phyloP scores from a whole-genome alignment of 2,113 vertebrate species.

The Tychaedon coryphoeus region DNA sequence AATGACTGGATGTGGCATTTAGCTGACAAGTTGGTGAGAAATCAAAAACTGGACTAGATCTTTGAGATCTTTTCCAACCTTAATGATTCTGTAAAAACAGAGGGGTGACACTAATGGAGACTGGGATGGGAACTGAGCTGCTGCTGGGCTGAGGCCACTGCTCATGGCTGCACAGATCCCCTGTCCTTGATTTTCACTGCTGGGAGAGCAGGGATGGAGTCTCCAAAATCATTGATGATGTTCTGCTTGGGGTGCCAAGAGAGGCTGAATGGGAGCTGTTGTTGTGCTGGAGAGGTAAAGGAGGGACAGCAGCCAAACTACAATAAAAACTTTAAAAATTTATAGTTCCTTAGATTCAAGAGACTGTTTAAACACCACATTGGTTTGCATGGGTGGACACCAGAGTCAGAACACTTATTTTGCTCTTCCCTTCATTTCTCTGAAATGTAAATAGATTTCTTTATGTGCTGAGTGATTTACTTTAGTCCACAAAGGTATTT shows the following conservation, averaged over 20 bases:
- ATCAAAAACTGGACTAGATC: neutral
- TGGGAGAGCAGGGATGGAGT: neutral
- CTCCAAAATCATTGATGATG: neutral
- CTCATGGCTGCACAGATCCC: neutral
- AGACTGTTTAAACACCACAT: neutral
- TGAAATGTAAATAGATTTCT: neutral
- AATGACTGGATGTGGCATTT: neutral
- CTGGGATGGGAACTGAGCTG: neutral
- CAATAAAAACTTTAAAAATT: neutral
- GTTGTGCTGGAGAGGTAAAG: neutral
- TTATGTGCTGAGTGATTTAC: neutral
- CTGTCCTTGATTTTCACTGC: neutral
- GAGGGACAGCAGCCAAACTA: neutral
- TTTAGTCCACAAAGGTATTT: neutral
- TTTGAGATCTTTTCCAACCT: neutral
- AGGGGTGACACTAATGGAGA: neutral
- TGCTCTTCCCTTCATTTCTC: neutral
- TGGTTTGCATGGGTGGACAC: neutral
- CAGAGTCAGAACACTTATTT: neutral
- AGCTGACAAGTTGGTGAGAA: neutral
- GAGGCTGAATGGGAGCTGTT: neutral
- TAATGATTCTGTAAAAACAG: neutral
- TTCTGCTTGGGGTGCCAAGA: neutral
- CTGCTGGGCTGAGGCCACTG: neutral
- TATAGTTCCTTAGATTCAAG: neutral